Evolutionary conservation across 2,797 vertebrate species (phyloP).

Genomic region (Argya squamiceps): DNA sequence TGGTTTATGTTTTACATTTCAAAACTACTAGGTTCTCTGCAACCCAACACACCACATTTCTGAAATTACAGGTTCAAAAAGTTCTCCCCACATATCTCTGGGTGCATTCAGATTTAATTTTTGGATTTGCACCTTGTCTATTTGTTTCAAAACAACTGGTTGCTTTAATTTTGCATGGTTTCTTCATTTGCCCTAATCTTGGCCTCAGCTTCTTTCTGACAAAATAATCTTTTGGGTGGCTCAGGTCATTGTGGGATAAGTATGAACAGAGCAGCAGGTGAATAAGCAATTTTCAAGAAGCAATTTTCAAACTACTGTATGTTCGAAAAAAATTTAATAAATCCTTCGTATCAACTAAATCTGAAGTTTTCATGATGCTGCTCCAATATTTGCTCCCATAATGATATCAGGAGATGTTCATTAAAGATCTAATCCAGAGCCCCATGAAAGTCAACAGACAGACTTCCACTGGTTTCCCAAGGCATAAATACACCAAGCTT

Average conservation of each 20-base stretch:
- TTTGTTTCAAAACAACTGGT: not conserved
- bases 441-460: slow-evolving; percentile 40
- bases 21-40: slow-evolving; percentile 16
- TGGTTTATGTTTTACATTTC: slow-evolving; percentile 54
- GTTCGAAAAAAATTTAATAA: slow-evolving; percentile 43
- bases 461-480: not conserved
- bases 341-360: not conserved
- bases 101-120: not conserved
- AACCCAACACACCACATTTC: not conserved
- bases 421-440: slow-evolving; percentile 65
- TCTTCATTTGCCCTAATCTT: not conserved
- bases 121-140: not conserved
- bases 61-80: not conserved
- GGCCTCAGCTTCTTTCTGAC: not conserved
- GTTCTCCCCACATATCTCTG: not conserved
- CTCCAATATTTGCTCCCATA: slow-evolving; percentile 63
- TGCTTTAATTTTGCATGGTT: not conserved
- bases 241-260: slow-evolving; percentile 8
- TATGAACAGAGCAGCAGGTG: slow-evolving; percentile 33
- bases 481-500: not conserved
- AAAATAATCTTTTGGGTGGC: not conserved
- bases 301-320: slow-evolving; percentile 32
- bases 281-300: slow-evolving; percentile 60
- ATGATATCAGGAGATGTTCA: slow-evolving; percentile 57
- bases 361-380: slow-evolving; percentile 52